Conservation (phyloP, 2,888 invertebrate genomes). For the Alsophila aescularia region DNA sequence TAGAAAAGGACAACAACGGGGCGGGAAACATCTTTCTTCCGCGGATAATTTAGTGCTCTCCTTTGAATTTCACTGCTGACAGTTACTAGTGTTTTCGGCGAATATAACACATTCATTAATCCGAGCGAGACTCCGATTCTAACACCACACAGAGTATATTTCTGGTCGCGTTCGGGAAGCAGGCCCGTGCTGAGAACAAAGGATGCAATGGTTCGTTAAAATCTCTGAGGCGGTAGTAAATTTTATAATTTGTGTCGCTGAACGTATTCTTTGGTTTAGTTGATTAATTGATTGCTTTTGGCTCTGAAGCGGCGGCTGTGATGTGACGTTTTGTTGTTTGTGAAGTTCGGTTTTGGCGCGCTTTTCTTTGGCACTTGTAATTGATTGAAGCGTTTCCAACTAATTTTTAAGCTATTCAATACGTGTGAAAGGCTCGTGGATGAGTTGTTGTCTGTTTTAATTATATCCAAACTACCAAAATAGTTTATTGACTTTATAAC, state of each 20-base stretch:
- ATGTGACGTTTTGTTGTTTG: slow-evolving; percentile 43
- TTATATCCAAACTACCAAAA: too few relatives aligned
- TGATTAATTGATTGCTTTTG: slow-evolving; percentile 56
- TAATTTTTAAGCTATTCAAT: background rate
- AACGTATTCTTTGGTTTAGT: slow-evolving; percentile 49
- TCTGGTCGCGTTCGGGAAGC: slow-evolving; percentile 49
- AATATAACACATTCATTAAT: slow-evolving; percentile 75
- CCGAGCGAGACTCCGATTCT: slow-evolving; percentile 56
- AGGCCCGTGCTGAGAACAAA: slow-evolving; percentile 61
- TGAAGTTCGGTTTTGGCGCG: slow-evolving; percentile 43
- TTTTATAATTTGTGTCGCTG: slow-evolving; percentile 57
- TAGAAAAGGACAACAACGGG: slow-evolving; percentile 52
- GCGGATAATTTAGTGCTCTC: slow-evolving; percentile 59
- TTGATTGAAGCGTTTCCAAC: slow-evolving; percentile 28
- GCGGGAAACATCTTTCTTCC: slow-evolving; percentile 80
- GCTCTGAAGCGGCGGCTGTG: slow-evolving; percentile 39
- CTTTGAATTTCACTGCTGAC: slow-evolving; percentile 60
- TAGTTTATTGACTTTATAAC: too few relatives aligned
- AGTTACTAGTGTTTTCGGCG: slow-evolving; percentile 66
- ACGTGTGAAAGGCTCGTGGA: background rate
- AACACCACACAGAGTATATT: slow-evolving; percentile 61
- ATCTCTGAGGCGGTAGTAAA: slow-evolving; percentile 47
- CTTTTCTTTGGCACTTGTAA: slow-evolving; percentile 35
- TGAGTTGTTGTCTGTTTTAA: background rate
- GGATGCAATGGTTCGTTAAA: slow-evolving; percentile 75